phyloP scores from a whole-genome alignment of 2,888 invertebrate species.

The Orchesella flavescens region DNA sequence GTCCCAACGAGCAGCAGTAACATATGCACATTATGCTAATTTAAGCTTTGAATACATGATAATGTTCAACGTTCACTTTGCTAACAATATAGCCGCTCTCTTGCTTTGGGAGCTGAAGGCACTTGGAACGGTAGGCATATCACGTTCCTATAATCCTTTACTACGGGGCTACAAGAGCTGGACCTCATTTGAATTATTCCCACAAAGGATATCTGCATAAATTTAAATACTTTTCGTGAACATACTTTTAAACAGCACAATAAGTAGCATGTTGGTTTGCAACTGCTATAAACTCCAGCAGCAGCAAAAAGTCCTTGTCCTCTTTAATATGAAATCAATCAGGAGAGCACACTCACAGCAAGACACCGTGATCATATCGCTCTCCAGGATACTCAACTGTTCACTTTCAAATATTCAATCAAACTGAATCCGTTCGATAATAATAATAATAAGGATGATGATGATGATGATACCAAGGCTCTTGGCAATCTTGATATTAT shows the following conservation, averaged over 20 bases:
- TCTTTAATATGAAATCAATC: background rate
- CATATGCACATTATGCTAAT: constrained; percentile 36
- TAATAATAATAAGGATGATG: too few species aligned
- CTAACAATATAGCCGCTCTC: background rate
- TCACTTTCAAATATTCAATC: constrained; percentile 10
- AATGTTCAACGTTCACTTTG: background rate
- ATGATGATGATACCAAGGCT: background rate
- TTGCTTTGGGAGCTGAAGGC: too few species aligned
- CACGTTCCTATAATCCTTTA: background rate
- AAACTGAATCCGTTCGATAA: background rate
- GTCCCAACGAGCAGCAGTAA: too few species aligned
- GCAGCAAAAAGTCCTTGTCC: too few species aligned
- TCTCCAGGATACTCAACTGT: background rate
- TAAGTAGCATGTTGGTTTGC: too few species aligned
- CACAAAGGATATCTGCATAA: background rate
- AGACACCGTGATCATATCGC: background rate
- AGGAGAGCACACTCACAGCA: background rate
- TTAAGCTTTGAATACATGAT: background rate
- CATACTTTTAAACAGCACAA: background rate
- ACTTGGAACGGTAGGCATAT: too few species aligned
- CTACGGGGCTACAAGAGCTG: background rate
- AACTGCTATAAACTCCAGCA: too few species aligned
- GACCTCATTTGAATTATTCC: background rate
- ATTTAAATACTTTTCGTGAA: background rate
- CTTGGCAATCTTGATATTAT: too few species aligned